phyloP scores from a whole-genome alignment of 2,888 invertebrate species.

The Polydesmus complanatus region DNA sequence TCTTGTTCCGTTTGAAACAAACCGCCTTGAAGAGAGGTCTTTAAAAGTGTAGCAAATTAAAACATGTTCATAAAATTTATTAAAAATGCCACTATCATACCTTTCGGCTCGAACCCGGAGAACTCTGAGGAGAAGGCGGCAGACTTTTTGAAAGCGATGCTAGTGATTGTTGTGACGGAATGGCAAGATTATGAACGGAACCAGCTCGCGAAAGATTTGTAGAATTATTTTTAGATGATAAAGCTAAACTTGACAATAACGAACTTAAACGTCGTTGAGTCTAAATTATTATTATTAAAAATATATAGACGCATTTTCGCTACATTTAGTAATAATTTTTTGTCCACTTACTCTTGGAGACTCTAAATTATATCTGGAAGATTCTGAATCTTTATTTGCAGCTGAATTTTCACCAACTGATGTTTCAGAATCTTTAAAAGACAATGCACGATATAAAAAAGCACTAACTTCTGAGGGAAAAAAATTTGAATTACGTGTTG shows the following conservation, averaged over 20 bases:
- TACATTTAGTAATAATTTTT: too few relatives aligned
- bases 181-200: constrained; percentile 52
- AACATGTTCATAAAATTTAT: not conserved
- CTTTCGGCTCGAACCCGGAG: constrained; percentile 37
- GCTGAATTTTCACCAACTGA: not conserved
- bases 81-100: constrained; percentile 25
- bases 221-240: constrained; percentile 22
- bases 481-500: constrained; percentile 4
- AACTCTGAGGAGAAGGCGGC: constrained; percentile 29
- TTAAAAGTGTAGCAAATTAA: not conserved
- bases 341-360: constrained; percentile 5
- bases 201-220: constrained; percentile 51
- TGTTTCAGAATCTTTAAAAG: not conserved
- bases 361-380: not conserved
- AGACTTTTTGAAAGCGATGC: constrained; percentile 26
- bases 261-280: constrained; percentile 11
- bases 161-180: constrained; percentile 30
- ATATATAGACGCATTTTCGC: too few relatives aligned
- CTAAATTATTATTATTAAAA: not conserved
- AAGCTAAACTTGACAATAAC: constrained; percentile 26
- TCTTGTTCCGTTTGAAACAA: constrained; percentile 23
- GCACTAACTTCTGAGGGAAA: not conserved
- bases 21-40: constrained; percentile 27
- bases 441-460: too few relatives aligned
- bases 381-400: not conserved